Percentiles rank a stretch among this genome's conserved stretches.
Evolutionary conservation across 2,888 invertebrate genomes (phyloP).

Genomic region (Cremastinae sp.): DNA sequence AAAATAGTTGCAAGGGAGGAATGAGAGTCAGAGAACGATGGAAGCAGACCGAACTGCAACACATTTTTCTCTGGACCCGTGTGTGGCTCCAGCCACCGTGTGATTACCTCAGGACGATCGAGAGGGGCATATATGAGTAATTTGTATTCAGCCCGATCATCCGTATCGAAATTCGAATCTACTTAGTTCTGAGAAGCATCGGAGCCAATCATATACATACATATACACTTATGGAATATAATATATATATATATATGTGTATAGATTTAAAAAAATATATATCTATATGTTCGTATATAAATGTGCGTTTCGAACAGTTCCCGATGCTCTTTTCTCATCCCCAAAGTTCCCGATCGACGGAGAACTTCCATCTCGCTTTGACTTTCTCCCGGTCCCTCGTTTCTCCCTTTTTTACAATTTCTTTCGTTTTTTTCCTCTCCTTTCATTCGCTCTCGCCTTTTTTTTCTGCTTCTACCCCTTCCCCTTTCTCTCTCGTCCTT

Average conservation of each 20-base stretch:
- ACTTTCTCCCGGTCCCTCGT: slow-evolving; percentile 40
- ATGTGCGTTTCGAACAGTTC: slow-evolving; percentile 63
- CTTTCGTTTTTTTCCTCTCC: slow-evolving; percentile 25
- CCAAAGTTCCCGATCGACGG: slow-evolving; percentile 52
- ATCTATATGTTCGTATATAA: neutral
- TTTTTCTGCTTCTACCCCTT: slow-evolving; percentile 51
- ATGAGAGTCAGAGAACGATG: slow-evolving; percentile 43
- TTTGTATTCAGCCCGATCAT: slow-evolving; percentile 81
- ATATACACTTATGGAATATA: slow-evolving; percentile 28
- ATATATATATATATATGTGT: slow-evolving; percentile 25
- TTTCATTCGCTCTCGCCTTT: slow-evolving; percentile 54
- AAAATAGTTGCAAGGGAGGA: slow-evolving; percentile 51
- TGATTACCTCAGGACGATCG: slow-evolving; percentile 75
- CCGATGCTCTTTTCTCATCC: slow-evolving; percentile 56
- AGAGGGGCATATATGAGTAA: slow-evolving; percentile 79
- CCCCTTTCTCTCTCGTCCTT: slow-evolving; percentile 49
- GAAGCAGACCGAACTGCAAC: slow-evolving; percentile 68
- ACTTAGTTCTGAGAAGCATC: slow-evolving; percentile 80
- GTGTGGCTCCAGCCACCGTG: slow-evolving; percentile 78
- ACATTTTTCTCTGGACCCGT: slow-evolving; percentile 75
- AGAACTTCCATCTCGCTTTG: slow-evolving; percentile 35
- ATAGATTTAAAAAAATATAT: no score
- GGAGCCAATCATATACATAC: slow-evolving; percentile 30
- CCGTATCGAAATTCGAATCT: slow-evolving; percentile 81
- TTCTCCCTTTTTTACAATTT: slow-evolving; percentile 40